Percentiles rank a stretch among this genome's conserved stretches.
phyloP scores from a whole-genome alignment of 2,113 vertebrate species.

The Pogonocichla stellata region DNA sequence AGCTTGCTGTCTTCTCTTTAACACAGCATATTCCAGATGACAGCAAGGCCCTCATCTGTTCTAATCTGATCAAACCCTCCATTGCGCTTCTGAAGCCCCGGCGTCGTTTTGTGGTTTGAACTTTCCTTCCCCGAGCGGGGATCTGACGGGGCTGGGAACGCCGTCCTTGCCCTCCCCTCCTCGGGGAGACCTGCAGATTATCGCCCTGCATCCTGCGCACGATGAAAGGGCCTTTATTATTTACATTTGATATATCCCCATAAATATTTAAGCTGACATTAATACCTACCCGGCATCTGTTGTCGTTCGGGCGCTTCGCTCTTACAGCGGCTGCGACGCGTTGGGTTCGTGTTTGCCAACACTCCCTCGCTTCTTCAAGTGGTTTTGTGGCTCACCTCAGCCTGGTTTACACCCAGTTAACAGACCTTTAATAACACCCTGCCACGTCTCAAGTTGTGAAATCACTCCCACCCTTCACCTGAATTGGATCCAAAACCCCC shows the following conservation, averaged over 20 bases:
- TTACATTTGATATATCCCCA: slow-evolving; percentile 49
- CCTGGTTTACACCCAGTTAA: not conserved
- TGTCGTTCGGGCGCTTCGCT: not conserved
- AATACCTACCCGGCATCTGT: slow-evolving; percentile 47
- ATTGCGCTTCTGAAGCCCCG: slow-evolving; percentile 4
- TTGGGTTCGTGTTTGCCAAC: not conserved
- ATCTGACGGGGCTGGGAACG: slow-evolving; percentile 31
- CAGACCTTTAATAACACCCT: not conserved
- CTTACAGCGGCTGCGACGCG: rapidly evolving
- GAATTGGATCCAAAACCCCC: not conserved
- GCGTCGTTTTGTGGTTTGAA: not conserved
- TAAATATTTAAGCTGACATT: slow-evolving; percentile 62
- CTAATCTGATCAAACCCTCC: slow-evolving; percentile 61
- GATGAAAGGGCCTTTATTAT: slow-evolving; percentile 34
- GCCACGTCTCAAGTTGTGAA: not conserved
- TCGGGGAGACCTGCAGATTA: slow-evolving; percentile 3
- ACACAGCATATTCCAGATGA: slow-evolving; percentile 59
- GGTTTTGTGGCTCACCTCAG: slow-evolving; percentile 1
- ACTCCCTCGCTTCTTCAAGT: not conserved
- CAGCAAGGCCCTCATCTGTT: slow-evolving; percentile 63
- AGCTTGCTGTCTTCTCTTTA: slow-evolving; percentile 60
- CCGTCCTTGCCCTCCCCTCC: not conserved
- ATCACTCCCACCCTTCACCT: not conserved
- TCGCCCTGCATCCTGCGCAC: not conserved
- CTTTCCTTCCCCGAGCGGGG: slow-evolving; percentile 52